Evolutionary conservation across 1,140 invertebrate species (phyloP).

Genomic region (Globodera ellingtonae): DNA sequence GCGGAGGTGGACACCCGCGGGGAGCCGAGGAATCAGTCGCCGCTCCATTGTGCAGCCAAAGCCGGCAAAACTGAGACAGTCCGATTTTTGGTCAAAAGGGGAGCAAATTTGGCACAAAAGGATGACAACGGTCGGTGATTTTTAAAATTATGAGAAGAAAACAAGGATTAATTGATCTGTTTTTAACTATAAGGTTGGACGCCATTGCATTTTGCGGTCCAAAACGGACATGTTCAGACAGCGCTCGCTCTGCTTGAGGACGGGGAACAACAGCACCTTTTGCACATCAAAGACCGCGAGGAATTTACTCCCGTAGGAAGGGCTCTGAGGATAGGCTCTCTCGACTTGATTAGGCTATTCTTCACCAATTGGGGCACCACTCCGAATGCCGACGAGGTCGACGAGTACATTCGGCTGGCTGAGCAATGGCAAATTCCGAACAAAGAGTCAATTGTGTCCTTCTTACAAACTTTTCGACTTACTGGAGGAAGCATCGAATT

Average conservation of each 20-base stretch:
- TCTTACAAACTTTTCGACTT: too few species aligned
- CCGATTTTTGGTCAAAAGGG: not conserved
- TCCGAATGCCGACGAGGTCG: not conserved
- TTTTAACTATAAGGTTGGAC: not conserved
- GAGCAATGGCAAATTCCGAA: not conserved
- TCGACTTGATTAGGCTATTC: not conserved
- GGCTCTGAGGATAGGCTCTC: not conserved
- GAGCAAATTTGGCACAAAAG: not conserved
- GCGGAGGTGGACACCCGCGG: too few species aligned
- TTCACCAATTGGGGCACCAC: not conserved
- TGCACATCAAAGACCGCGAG: not conserved
- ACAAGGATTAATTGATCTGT: too few species aligned
- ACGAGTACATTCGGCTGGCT: not conserved
- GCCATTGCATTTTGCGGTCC: not conserved
- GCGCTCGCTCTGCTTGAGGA: not conserved
- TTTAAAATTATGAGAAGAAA: too few species aligned
- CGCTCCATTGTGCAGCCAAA: not conserved
- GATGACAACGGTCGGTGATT: not conserved
- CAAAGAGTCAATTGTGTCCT: not conserved
- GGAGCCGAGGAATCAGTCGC: too few species aligned
- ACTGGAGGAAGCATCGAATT: too few species aligned
- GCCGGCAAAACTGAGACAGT: not conserved
- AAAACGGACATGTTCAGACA: not conserved
- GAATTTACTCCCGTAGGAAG: not conserved
- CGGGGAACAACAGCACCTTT: not conserved